Conservation (phyloP, 1,140 invertebrate species). For the Drosophila erecta region DNA sequence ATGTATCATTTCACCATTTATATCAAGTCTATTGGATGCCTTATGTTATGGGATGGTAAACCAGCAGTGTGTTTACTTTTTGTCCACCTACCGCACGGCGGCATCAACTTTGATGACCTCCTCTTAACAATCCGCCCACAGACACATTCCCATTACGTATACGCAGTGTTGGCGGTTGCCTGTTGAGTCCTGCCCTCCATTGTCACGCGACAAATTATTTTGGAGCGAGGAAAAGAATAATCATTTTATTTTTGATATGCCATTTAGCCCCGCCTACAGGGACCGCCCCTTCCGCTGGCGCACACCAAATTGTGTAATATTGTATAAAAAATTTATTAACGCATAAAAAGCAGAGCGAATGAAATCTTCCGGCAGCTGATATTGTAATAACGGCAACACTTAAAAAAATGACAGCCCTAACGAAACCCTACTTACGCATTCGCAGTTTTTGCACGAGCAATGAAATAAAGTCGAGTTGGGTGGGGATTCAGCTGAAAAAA, state of each 20-base stretch:
- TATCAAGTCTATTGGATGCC: slow-evolving; percentile 15
- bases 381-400: slow-evolving; percentile 77
- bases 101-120: slow-evolving; percentile 35
- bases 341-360: slow-evolving; percentile 58
- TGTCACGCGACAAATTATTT: slow-evolving; percentile 75
- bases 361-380: slow-evolving; percentile 76
- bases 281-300: not conserved
- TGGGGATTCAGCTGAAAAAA: slow-evolving; percentile 4
- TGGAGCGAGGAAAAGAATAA: slow-evolving; percentile 48
- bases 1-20: slow-evolving; percentile 4
- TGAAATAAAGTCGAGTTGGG: slow-evolving; percentile 29
- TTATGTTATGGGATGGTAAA: slow-evolving; percentile 18
- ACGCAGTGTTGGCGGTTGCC: slow-evolving; percentile 51
- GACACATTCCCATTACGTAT: slow-evolving; percentile 39
- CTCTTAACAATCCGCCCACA: not conserved
- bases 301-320: slow-evolving; percentile 74
- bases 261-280: slow-evolving; percentile 48
- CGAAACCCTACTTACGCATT: slow-evolving; percentile 9
- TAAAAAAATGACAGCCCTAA: slow-evolving; percentile 65
- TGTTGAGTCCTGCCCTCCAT: slow-evolving; percentile 62
- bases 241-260: slow-evolving; percentile 79
- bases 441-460: slow-evolving; percentile 27
- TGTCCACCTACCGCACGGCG: slow-evolving; percentile 18
- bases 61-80: slow-evolving; percentile 20
- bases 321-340: slow-evolving; percentile 80